These are phyloP conservation scores for Datnioides undecimradiatus DNA, from an alignment of 2,113 vertebrate genomes.

Conservation along the genomic window DNA sequence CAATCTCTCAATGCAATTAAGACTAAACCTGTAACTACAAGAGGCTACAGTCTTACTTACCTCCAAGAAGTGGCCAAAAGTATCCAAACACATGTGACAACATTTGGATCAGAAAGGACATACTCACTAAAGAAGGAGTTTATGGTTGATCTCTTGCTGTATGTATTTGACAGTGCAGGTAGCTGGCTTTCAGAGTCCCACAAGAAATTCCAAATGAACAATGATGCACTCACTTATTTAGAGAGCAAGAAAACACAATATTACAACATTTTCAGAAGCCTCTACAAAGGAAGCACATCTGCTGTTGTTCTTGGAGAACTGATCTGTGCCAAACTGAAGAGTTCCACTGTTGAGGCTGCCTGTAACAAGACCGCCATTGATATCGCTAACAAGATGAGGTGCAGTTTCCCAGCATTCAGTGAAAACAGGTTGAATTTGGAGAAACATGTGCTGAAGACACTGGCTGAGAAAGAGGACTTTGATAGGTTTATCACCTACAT, in stretches of 20 bases:
- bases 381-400: slow-evolving; percentile 72
- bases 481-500: slow-evolving; percentile 76
- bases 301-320: slow-evolving; percentile 73
- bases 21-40: slow-evolving; percentile 37
- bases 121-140: slow-evolving; percentile 66
- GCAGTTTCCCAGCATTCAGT: slow-evolving; percentile 68
- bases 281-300: slow-evolving; percentile 76
- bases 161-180: slow-evolving; percentile 62
- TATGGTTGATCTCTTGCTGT: slow-evolving; percentile 55
- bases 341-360: slow-evolving; percentile 37
- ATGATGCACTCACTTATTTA: slow-evolving; percentile 70
- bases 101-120: not conserved
- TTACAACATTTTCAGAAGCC: slow-evolving; percentile 75
- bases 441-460: slow-evolving; percentile 77
- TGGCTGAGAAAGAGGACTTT: slow-evolving; percentile 84
- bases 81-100: slow-evolving; percentile 23
- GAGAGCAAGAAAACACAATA: slow-evolving; percentile 77
- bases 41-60: slow-evolving; percentile 34
- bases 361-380: slow-evolving; percentile 63
- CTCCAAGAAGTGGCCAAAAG: slow-evolving; percentile 67
- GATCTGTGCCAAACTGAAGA: slow-evolving; percentile 80
- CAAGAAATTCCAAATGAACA: slow-evolving; percentile 57
- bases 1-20: not conserved
- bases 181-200: slow-evolving; percentile 73
- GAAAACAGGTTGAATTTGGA: slow-evolving; percentile 82